Conservation (phyloP, 2,113 vertebrate species). For the Aythya baeri region DNA sequence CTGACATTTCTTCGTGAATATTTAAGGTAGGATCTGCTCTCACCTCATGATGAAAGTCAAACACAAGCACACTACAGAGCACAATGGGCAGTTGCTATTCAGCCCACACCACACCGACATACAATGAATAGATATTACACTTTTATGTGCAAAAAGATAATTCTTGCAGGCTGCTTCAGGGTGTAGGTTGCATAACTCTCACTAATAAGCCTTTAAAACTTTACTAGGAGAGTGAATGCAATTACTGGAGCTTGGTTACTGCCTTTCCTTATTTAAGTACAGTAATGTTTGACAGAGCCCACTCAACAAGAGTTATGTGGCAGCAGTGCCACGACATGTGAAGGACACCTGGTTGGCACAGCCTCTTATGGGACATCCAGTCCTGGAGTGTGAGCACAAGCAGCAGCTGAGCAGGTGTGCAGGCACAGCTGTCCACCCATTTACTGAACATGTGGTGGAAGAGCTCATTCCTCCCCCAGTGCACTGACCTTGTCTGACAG, state of each 20-base stretch:
- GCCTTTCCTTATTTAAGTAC: conserved; percentile 20
- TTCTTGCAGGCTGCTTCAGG: neutral
- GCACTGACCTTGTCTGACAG: neutral
- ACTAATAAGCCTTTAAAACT: neutral
- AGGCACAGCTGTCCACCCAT: accelerated
- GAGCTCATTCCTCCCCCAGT: neutral
- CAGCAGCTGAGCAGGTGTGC: neutral
- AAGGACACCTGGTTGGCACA: neutral
- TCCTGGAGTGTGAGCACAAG: neutral
- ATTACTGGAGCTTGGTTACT: neutral
- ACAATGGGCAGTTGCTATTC: neutral
- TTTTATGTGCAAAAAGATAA: neutral
- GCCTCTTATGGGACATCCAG: neutral
- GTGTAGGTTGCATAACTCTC: neutral
- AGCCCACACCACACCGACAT: neutral
- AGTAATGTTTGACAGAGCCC: neutral
- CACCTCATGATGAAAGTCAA: conserved; percentile 41
- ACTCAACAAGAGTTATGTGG: neutral
- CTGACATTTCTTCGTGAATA: conserved; percentile 67
- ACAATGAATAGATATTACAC: neutral
- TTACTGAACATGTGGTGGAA: neutral
- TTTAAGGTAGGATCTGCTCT: conserved; percentile 58
- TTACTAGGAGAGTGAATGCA: neutral
- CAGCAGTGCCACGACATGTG: neutral
- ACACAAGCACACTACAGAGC: neutral